Evolutionary conservation across 1,140 invertebrate species (phyloP), one percentile per base, ranked within the genome.

Genomic region (Drosophila pachea): DNA sequence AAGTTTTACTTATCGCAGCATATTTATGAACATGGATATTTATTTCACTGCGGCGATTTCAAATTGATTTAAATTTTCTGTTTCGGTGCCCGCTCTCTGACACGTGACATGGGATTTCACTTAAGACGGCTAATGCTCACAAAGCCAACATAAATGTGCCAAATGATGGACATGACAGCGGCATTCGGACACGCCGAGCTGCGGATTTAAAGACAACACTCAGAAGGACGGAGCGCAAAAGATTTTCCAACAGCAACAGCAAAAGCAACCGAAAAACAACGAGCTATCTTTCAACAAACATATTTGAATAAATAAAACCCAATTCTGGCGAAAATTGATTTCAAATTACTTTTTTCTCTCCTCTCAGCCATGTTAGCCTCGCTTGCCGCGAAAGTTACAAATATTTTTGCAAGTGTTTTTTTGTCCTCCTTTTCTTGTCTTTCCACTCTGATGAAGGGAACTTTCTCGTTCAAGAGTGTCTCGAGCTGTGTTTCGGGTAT

Each of bases 81-180:
- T 66, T 65, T 53, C 45, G 16, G 52, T 43, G 47, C 33, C 43
- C 52, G 68, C 63, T 75, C 68, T 73, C 65, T 84, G 79, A 84
- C 81, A 84, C 79, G 70, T 84, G 79, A 84, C 79, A 84, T 86
- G 79, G 79, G 79, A 84, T 84, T 84, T 84, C 79, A 84, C 79
- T 84, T 84, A 84, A 84, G 76, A 76, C 69, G 79, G 67, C 81
- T 76, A 84, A 84, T 86, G 71, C 81, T 67, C 42, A 66, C 61
- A 86, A 78, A 78, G 78, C 63, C 78, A 83, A 78, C 78, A 78
- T 83, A 84, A 68, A 84, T 77, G 76, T 83, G 79, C 79, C 79
- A 83, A 79, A 82, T 63, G 58, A 70, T 49, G 79, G 76, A 83
- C 76, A 83, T 84, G 78, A 83, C 78, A 78, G 63, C 22, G 3